A percentile compares a stretch with the other conserved stretches of the same genome.
Evolutionary conservation across 2,113 vertebrate species (phyloP).

Genomic region (Hippocampus zosterae): DNA sequence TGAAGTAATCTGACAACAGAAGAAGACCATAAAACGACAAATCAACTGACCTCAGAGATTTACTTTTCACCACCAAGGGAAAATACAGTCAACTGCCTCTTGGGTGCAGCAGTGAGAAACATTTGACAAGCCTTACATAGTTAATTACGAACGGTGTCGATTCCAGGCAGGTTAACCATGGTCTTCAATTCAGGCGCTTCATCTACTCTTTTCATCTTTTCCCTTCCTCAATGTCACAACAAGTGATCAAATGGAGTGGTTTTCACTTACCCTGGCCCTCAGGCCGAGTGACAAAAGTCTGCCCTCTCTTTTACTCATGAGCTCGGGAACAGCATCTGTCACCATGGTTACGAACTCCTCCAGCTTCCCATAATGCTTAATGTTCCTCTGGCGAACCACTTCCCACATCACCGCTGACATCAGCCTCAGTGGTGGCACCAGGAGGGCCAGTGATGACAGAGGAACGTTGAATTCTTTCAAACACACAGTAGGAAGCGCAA

Average conservation of each 20-base stretch:
- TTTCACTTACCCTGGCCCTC: constrained; percentile 75
- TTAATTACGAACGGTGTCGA: too few relatives aligned
- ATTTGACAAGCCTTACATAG: too few relatives aligned
- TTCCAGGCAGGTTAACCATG: too few relatives aligned
- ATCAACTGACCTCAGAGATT: too few relatives aligned
- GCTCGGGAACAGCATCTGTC: constrained; percentile 73
- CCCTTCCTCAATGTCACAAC: not conserved
- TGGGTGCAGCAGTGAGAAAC: too few relatives aligned
- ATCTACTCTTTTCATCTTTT: not conserved
- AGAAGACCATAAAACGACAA: too few relatives aligned
- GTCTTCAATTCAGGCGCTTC: too few relatives aligned
- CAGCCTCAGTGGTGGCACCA: constrained; percentile 73
- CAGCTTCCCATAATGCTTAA: constrained; percentile 76
- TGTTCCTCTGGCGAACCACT: constrained; percentile 63
- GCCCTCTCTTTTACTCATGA: constrained; percentile 77
- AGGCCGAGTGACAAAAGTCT: constrained; percentile 79
- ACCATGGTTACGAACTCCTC: constrained; percentile 77
- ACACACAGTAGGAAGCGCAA: not conserved
- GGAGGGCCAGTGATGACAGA: constrained; percentile 66
- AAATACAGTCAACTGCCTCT: too few relatives aligned
- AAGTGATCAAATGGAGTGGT: not conserved
- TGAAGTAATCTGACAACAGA: too few relatives aligned
- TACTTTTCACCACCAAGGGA: too few relatives aligned
- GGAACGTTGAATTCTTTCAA: constrained; percentile 65
- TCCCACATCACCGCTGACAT: constrained; percentile 78